phyloP scores from a whole-genome alignment of 1,140 invertebrate species.

The Drosophila ananassae region DNA sequence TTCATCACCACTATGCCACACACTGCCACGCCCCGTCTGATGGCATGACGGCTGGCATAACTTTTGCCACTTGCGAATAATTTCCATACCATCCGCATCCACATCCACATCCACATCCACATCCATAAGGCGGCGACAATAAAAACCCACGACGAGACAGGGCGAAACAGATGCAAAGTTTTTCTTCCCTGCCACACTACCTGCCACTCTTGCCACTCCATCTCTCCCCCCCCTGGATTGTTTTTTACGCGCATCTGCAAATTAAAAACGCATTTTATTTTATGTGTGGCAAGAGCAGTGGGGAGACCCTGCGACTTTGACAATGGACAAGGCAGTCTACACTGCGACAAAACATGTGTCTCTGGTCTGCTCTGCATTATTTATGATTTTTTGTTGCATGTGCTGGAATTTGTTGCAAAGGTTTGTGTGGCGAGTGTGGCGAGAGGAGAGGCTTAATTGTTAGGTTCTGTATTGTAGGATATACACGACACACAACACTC shows the following conservation, averaged over 20 bases:
- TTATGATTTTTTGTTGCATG: background rate
- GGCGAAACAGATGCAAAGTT: slow-evolving; percentile 56
- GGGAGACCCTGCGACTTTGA: slow-evolving; percentile 48
- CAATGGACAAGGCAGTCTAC: slow-evolving; percentile 58
- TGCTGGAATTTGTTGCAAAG: slow-evolving; percentile 57
- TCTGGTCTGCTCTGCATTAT: background rate
- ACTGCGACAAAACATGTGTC: slow-evolving; percentile 14
- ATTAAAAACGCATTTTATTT: slow-evolving; percentile 83
- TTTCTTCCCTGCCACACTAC: slow-evolving; percentile 12
- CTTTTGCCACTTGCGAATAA: slow-evolving; percentile 76
- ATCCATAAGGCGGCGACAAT: slow-evolving; percentile 60
- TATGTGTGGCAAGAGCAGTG: slow-evolving; percentile 45
- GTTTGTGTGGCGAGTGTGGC: slow-evolving; percentile 46
- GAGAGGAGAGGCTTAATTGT: slow-evolving; percentile 72
- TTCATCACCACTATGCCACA: slow-evolving; percentile 21
- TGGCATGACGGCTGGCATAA: slow-evolving; percentile 49
- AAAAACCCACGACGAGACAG: slow-evolving; percentile 55
- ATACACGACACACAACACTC: slow-evolving; percentile 66
- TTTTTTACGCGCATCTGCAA: slow-evolving; percentile 77
- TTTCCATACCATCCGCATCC: slow-evolving; percentile 60
- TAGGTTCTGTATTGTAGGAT: slow-evolving; percentile 69
- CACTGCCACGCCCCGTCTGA: slow-evolving; percentile 42
- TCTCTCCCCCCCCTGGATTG: background rate
- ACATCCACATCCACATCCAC: slow-evolving; percentile 26
- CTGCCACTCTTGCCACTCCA: background rate